These are phyloP conservation scores for Coracias cyanogaster DNA, from an alignment of 2,797 vertebrate species.

Conservation along the genomic window DNA sequence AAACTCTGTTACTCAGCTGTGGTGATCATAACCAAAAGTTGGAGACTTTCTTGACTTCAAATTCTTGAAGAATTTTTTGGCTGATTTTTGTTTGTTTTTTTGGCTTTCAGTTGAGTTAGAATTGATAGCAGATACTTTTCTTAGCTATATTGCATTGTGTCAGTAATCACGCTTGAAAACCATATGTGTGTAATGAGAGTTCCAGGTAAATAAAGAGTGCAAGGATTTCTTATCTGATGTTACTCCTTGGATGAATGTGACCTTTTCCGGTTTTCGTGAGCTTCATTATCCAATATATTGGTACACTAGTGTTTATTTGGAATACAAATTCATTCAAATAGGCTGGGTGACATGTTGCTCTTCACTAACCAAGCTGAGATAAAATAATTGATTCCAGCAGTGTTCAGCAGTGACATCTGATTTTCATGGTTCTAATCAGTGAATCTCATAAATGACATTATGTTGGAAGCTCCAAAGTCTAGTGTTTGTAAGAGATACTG, in stretches of 20 bases:
- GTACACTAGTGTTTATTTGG: background rate
- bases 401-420: background rate
- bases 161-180: background rate
- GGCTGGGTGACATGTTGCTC: background rate
- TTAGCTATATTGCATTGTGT: background rate
- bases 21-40: background rate
- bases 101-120: background rate
- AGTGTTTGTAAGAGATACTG: background rate
- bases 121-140: background rate
- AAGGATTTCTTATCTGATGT: background rate
- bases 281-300: background rate
- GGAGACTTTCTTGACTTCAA: background rate
- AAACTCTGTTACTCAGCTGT: background rate
- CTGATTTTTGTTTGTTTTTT: background rate
- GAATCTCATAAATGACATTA: background rate
- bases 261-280: background rate
- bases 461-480: background rate
- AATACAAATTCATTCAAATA: background rate
- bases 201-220: background rate
- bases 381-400: background rate
- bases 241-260: background rate
- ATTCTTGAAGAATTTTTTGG: background rate
- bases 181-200: background rate
- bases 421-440: slow-evolving; percentile 19
- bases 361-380: slow-evolving; percentile 19